phyloP scores from a whole-genome alignment of 2,113 vertebrate species.

The Thymallus thymallus region DNA sequence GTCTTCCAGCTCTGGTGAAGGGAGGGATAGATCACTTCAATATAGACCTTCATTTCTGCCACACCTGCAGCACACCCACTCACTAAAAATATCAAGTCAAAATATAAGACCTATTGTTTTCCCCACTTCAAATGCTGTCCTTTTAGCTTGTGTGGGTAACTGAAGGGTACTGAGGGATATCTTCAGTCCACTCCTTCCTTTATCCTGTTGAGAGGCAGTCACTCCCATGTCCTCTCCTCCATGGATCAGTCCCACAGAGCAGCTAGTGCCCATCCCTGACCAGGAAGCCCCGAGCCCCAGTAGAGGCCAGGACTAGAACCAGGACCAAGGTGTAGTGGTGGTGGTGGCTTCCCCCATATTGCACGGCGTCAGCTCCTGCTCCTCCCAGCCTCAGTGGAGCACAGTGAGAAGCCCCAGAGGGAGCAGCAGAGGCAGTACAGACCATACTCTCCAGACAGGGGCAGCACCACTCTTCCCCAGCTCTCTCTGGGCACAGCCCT shows the following conservation, averaged over 20 bases:
- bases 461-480: constrained; percentile 53
- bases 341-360: background rate
- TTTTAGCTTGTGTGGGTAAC: background rate
- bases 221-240: background rate
- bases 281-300: background rate
- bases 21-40: background rate
- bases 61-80: background rate
- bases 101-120: background rate
- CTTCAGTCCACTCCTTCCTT: background rate
- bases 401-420: constrained; percentile 62
- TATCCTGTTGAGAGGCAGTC: background rate
- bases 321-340: background rate
- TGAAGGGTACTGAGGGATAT: background rate
- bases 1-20: background rate
- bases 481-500: constrained; percentile 62
- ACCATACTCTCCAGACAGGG: constrained; percentile 51
- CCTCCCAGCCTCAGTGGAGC: constrained; percentile 49
- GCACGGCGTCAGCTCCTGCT: constrained; percentile 1
- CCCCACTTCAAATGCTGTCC: background rate
- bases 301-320: background rate
- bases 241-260: background rate
- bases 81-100: background rate
- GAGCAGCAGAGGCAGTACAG: constrained; percentile 57
- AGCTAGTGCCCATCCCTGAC: background rate
- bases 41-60: background rate